Evolutionary conservation across 2,113 vertebrate species (phyloP), one percentile per base, ranked within the genome.

Genomic region (Sinocyclocheilus anophthalmus): DNA sequence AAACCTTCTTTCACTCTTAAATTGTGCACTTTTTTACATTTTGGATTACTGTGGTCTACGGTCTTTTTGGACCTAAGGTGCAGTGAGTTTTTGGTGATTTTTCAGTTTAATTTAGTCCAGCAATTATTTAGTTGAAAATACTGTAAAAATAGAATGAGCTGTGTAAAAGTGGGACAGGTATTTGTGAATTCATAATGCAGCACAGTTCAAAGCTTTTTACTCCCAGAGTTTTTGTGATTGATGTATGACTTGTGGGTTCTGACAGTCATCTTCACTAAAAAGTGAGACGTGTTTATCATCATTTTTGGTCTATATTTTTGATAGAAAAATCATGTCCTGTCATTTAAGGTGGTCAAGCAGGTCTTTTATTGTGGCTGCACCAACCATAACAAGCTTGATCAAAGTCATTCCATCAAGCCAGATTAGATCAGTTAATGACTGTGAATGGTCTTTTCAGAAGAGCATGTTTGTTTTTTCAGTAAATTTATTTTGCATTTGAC

Each of bases 171-270:
- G 13, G 30, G 30, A 33, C 14, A 69, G 6, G 65, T 69, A 37
- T 33, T 18, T 18, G 13, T 69, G 65, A 69, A 69, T 69, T 8
- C 26, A 5, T 33, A 69, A 30, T 69, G 26, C 5, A 33, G 26
- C 65, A 30, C 24, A 69, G 65, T 69, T 69, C 5, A 69, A 69
- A 69, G 65, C 65, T 33, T 69, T 67, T 69, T 69, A 33, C 65
- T 33, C 65, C 13, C 2, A 7, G 26, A 16, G 26, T 16, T 69
- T 67, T 33, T 33, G 26, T 33, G 26, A 26, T 65, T 26, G 57
- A 59, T 59, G 57, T 59, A 22, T 59, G 57, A 59, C 57, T 59
- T 59, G 18, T 59, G 61, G 61, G n/a, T 63, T 63, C 61, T 63
- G 10, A 26, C 11, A 12, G 61, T 63, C 9, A 11, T 12, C 9